These are phyloP conservation scores for Epicampocera succincta DNA, from an alignment of 2,888 invertebrate genomes.

Conservation along the genomic window DNA sequence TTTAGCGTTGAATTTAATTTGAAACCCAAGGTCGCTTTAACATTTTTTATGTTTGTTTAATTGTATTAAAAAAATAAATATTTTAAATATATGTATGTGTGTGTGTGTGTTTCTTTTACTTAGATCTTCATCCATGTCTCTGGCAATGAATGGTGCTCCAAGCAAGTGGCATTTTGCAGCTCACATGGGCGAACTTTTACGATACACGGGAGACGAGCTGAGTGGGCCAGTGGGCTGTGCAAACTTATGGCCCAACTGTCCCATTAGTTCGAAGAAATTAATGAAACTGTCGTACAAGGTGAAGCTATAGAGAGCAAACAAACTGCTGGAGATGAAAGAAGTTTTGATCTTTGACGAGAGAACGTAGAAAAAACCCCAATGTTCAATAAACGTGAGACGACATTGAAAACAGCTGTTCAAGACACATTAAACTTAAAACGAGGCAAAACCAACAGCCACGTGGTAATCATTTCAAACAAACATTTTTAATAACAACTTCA, in stretches of 20 bases:
- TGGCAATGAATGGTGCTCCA: constrained; percentile 81
- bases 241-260: constrained; percentile 81
- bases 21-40: constrained; percentile 30
- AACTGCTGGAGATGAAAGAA: too few species aligned
- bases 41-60: constrained; percentile 2
- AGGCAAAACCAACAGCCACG: too few species aligned
- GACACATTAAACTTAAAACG: too few species aligned
- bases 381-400: too few species aligned
- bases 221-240: constrained; percentile 81
- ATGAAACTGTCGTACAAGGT: constrained; percentile 81
- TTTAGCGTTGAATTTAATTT: constrained; percentile 22
- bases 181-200: constrained; percentile 81
- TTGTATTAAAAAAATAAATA: constrained; percentile 45
- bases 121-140: constrained; percentile 81
- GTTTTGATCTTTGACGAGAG: too few species aligned
- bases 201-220: constrained; percentile 79
- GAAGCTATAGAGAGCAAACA: constrained; percentile 72
- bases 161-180: constrained; percentile 82
- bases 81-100: too few species aligned
- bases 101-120: too few species aligned
- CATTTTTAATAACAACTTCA: too few species aligned
- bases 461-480: too few species aligned
- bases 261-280: constrained; percentile 81
- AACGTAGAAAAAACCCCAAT: too few species aligned
- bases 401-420: too few species aligned